Conservation (phyloP, 2,888 invertebrate species). For the Dryadula phaetusa region DNA sequence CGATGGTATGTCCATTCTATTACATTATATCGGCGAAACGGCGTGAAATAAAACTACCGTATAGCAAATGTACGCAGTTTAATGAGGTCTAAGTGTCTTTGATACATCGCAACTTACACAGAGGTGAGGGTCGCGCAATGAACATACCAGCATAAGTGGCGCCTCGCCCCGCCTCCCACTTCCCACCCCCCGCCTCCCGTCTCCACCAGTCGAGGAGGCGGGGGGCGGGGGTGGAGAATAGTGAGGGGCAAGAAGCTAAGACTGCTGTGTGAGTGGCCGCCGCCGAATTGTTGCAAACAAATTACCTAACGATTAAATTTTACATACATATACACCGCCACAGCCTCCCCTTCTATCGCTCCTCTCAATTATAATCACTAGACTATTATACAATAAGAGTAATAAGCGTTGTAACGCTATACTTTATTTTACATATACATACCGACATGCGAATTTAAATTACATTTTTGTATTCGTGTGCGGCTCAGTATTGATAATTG, state of each 20-base stretch:
- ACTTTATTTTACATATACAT: conserved; percentile 24
- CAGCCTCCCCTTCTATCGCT: conserved; percentile 4
- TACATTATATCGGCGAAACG: conserved; percentile 1
- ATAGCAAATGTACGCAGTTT: conserved; percentile 76
- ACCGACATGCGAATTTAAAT: conserved; percentile 16
- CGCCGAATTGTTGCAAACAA: conserved; percentile 18
- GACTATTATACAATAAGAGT: conserved; percentile 28
- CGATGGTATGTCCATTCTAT: conserved; percentile 76
- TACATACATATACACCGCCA: conserved; percentile 23
- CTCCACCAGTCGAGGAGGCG: not conserved
- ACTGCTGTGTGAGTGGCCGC: conserved; percentile 39
- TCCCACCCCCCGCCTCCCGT: not conserved
- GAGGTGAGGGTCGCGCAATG: conserved; percentile 58
- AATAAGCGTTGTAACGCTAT: conserved; percentile 17
- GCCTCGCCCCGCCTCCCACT: conserved; percentile 41
- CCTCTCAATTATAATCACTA: conserved; percentile 22
- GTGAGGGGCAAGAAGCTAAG: conserved; percentile 46
- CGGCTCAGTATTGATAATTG: not conserved
- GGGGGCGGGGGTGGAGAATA: not conserved
- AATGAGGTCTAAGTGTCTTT: conserved; percentile 76
- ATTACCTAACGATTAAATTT: conserved; percentile 30
- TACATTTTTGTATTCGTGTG: not conserved
- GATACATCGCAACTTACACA: conserved; percentile 66
- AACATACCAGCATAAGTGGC: conserved; percentile 77
- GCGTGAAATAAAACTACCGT: conserved; percentile 74